Conservation (phyloP, 2,888 invertebrate species). For the Sisyra nigra region DNA sequence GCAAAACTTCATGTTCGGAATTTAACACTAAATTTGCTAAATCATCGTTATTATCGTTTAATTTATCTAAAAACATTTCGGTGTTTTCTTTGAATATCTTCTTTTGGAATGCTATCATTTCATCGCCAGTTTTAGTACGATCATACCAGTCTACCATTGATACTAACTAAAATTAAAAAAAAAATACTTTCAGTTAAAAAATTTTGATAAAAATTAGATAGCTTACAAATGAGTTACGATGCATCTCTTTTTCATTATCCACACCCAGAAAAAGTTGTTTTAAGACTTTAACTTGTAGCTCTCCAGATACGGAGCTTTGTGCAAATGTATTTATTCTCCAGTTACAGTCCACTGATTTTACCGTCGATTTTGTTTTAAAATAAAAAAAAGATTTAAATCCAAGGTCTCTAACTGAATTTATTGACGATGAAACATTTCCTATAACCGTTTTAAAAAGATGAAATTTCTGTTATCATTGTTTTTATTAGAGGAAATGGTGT, state of each 20-base stretch:
- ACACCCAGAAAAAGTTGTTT: slow-evolving; percentile 24
- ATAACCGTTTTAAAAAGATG: not conserved
- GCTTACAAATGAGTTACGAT: slow-evolving; percentile 20
- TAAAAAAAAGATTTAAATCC: slow-evolving; percentile 22
- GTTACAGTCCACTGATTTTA: slow-evolving; percentile 25
- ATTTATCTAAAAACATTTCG: not conserved
- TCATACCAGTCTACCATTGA: slow-evolving; percentile 17
- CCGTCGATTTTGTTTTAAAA: slow-evolving; percentile 25
- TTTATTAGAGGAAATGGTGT: not conserved
- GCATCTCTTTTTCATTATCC: slow-evolving; percentile 20
- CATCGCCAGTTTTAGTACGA: slow-evolving; percentile 15
- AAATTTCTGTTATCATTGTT: no score
- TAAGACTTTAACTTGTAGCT: slow-evolving; percentile 29
- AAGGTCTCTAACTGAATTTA: slow-evolving; percentile 18
- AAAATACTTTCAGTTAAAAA: no score
- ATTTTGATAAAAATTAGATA: no score
- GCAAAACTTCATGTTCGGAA: slow-evolving; percentile 24
- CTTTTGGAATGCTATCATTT: slow-evolving; percentile 12
- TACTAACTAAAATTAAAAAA: slow-evolving; percentile 12
- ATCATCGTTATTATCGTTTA: not conserved
- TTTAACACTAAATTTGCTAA: not conserved
- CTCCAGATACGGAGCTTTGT: slow-evolving; percentile 33
- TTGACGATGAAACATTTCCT: not conserved
- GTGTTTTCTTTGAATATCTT: slow-evolving; percentile 8
- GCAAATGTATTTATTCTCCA: slow-evolving; percentile 34